Evolutionary conservation across 2,797 vertebrate species (phyloP), one percentile per base, ranked within the genome.

Genomic region (Rousettus madagascariensis): DNA sequence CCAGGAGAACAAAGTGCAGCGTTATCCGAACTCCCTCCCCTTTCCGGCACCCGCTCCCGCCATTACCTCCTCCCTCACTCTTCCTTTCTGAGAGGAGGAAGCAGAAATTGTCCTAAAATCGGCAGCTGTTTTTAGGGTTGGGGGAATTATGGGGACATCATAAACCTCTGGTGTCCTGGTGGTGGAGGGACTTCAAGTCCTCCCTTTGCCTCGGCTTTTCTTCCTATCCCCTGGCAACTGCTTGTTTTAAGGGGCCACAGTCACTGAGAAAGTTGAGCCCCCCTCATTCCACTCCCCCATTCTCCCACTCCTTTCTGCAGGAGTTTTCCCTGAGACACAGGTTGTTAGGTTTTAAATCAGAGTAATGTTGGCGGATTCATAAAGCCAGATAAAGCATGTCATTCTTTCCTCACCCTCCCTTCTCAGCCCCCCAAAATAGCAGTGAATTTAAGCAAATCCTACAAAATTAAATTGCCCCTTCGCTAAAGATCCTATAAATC

Each of bases 361-460:
- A 33, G 51, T 95, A 86, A 92, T 95, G 87, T 92, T 95, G 96
- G 92, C 33, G 30, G 75, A 95, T 94, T 94, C 80, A 90, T 92
- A 88, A 97, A 97, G 68, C 77, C 53, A 66, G 93, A 94, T 86
- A 79, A 79, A 86, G 38, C 79, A 30, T 94, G 24, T 28, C 4
- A 1, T 28, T 79, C 38, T 80, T 51, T 61, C 24, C 19, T 59
- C 19, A 13, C 74, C 53, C 49, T 91, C 69, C 78, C 28, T 91
- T 92, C 61, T 95, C 96, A 94, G 55, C 79, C 79, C 90, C 90
- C 90, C 94, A 95, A 98, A 98, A 97, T 91, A 98, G 78, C 95
- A 93, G 95, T 95, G 97, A 96, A 97, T 98, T 98, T 98, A 97
- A 98, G 95, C 96, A 98, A 98, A 97, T 96, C 95, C 91, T 98